Conservation (phyloP, 2,797 vertebrate species). For the Helostoma temminkii region DNA sequence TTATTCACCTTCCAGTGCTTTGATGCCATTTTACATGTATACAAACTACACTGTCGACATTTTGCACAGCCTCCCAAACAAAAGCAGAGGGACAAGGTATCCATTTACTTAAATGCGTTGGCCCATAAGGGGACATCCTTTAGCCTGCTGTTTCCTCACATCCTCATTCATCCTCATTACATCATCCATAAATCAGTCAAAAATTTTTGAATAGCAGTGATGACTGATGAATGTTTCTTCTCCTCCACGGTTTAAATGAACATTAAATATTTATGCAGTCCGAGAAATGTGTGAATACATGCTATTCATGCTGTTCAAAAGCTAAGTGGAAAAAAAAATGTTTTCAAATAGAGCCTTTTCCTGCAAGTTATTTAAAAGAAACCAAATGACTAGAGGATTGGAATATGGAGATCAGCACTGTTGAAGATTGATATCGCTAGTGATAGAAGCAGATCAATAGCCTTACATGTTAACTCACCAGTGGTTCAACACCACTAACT, state of each 20-base stretch:
- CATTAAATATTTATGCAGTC: slow-evolving; percentile 70
- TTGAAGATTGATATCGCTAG: slow-evolving; percentile 50
- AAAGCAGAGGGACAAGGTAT: slow-evolving; percentile 48
- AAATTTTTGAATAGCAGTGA: slow-evolving; percentile 55
- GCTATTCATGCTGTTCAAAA: slow-evolving; percentile 51
- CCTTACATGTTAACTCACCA: slow-evolving; percentile 39
- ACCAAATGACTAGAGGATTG: slow-evolving; percentile 32
- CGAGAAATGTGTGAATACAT: slow-evolving; percentile 52
- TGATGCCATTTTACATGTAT: slow-evolving; percentile 72
- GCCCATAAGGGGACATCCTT: slow-evolving; percentile 37
- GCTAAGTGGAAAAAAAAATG: slow-evolving; percentile 56
- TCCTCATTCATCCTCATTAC: slow-evolving; percentile 64
- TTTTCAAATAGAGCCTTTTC: slow-evolving; percentile 45
- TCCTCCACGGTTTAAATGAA: slow-evolving; percentile 56
- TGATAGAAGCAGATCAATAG: slow-evolving; percentile 59
- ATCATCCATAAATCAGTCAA: slow-evolving; percentile 65
- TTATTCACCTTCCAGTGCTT: slow-evolving; percentile 82
- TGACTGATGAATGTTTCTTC: slow-evolving; percentile 53
- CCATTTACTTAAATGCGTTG: slow-evolving; percentile 20
- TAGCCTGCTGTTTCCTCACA: slow-evolving; percentile 44
- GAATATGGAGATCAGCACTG: slow-evolving; percentile 42
- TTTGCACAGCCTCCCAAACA: slow-evolving; percentile 68
- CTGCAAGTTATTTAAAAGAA: slow-evolving; percentile 21
- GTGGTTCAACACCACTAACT: slow-evolving; percentile 45
- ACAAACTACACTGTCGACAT: slow-evolving; percentile 79